Conservation (phyloP, 2,797 vertebrate species). For the Podarcis siculus region DNA sequence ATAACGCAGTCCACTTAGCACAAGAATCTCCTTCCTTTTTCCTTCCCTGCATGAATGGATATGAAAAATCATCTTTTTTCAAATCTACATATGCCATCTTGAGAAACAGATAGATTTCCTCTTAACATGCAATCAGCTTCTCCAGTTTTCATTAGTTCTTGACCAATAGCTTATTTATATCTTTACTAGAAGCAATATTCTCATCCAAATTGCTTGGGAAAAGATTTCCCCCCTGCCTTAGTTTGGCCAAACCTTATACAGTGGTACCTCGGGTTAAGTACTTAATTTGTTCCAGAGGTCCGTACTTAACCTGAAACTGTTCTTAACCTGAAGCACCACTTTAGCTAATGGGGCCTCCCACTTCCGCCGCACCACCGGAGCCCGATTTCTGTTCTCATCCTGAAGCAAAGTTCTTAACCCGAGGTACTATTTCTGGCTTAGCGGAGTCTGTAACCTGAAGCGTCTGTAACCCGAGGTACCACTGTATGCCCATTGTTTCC, state of each 20-base stretch:
- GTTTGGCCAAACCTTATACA: neutral
- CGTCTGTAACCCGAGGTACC: no score
- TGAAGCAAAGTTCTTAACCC: no score
- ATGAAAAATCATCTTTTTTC: neutral
- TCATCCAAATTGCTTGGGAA: neutral
- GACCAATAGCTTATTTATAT: neutral
- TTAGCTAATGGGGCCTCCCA: no score
- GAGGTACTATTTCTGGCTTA: no score
- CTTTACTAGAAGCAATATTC: neutral
- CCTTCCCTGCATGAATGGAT: neutral
- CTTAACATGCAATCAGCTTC: neutral
- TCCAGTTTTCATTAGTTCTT: neutral
- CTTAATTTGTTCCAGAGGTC: no score
- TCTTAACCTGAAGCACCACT: no score
- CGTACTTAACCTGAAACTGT: no score
- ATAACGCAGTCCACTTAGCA: neutral
- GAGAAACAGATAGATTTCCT: neutral
- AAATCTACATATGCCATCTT: neutral
- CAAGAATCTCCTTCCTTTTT: neutral
- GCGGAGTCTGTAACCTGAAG: no score
- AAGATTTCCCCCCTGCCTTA: neutral
- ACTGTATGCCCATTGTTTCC: neutral
- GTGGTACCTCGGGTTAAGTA: no score
- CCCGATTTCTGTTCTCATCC: no score
- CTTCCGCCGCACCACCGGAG: no score